Base-by-base conservation (phyloP, 2,797 vertebrate genomes). In the Podargus strigoides region DNA sequence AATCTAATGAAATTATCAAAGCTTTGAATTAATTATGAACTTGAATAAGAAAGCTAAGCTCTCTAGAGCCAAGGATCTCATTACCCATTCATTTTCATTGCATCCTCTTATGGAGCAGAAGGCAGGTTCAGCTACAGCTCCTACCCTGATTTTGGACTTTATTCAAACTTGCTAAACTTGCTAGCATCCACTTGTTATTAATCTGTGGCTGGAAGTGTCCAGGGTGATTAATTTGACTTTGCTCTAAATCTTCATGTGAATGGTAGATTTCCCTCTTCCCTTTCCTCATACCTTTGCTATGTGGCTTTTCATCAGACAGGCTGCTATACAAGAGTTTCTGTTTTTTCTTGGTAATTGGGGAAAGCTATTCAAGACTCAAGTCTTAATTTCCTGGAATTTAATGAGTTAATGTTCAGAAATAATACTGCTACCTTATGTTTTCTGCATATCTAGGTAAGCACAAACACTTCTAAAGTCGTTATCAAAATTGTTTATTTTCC, bases 11-110 rank as follows among this genome's bases (percentile, higher is more conserved):
- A 99, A 99, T 99, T 98, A 99, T 99, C 99, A 99, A 98, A 98
- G 98, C 98, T 99, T 97, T 99, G 99, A 99, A 99, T 99, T 99
- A 99, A 99, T 99, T 98, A 99, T 99, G 98, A 99, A 98, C 98
- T 98, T 97, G 98, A 99, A 98, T 98, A 99, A 99, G 98, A 99
- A 98, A 98, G 98, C 98, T 98, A 97, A 98, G 98, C 98, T 99
- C 99, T 99, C 98, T 98, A 98, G 99, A 99, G 98, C 98, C 97
- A 95, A 77, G 93, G 97, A 98, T 98, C 98, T 99, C 98, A 99
- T 99, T 99, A 99, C 97, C 97, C 98, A 99, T 99, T 98, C 99
- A 99, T 98, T 99, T 98, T 98, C 98, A 98, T 98, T 98, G 98
- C 98, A 97, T 98, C 98, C 97, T 98, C 98, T 98, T 98, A 97